Conservation (phyloP, 1,140 invertebrate species). For the Gerris buenoi region DNA sequence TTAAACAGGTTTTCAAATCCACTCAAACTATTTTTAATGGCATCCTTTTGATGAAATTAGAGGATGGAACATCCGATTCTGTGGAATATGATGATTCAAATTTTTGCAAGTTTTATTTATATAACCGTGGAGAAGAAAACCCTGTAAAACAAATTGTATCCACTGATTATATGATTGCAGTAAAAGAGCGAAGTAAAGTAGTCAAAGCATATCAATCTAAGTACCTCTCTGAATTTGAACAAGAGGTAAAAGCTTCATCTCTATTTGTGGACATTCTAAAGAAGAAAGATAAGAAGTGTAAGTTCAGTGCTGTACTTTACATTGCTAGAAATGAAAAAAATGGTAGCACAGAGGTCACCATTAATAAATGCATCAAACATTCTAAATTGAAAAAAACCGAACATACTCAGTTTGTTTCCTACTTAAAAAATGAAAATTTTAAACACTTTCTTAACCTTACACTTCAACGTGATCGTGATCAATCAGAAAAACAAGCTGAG, state of each 20-base stretch:
- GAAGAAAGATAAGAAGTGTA: neutral
- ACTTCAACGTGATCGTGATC: neutral
- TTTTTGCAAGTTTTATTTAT: neutral
- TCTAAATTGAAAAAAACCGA: neutral
- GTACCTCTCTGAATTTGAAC: neutral
- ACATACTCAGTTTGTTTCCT: neutral
- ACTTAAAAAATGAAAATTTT: neutral
- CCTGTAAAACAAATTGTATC: neutral
- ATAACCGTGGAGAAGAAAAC: neutral
- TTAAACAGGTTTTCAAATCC: neutral
- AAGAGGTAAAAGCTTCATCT: neutral
- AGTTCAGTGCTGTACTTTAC: neutral
- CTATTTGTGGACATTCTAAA: neutral
- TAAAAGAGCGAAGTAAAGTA: neutral
- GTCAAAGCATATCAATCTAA: neutral
- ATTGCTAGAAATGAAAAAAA: neutral
- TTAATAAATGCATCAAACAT: neutral
- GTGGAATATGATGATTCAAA: too few relatives aligned
- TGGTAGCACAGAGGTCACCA: neutral
- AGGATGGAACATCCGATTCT: neutral
- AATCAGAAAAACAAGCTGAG: neutral
- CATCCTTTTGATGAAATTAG: neutral
- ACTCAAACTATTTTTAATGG: neutral
- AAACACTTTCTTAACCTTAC: neutral
- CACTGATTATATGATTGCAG: neutral